Evolutionary conservation across 2,113 vertebrate species (phyloP), one percentile per base, ranked within the genome.

Genomic region (Periophthalmodon schlosseri): DNA sequence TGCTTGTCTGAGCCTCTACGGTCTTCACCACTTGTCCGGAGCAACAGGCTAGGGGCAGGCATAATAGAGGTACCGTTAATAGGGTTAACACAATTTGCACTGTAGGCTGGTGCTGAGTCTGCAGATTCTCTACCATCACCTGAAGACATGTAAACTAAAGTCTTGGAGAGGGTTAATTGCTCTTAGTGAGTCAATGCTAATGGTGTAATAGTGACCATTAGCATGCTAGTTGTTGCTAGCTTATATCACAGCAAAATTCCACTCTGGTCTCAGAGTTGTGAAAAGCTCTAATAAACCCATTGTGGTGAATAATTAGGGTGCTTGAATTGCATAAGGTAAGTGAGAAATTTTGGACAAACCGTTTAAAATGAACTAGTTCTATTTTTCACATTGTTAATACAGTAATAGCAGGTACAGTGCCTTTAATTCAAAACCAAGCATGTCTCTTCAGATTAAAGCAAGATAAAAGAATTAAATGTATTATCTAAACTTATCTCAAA

Each of bases 1-100:
- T 94, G 84, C 90, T 96, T 57, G 87, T 93, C 66, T 96, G 96
- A 74, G 94, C 94, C 81, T 99, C 98, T 0, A 96, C 94, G 0
- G 93, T 93, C 89, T 99, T 99, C 78, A 95, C 95, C 0, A 96
- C 93, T 76, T 97, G 94, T 68, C 96, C 96, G 8, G 95, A 92
- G 75, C 98, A 99, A 86, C 98, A 99, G 6, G 95, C 98, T 99
- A 86, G 56, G 85, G 79, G 77, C 69, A 88, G 10, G 79, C 18
- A 24, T 7, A 21, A 66, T 28, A 15, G 20, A 34, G 4, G 21
- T 24, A 21, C 28, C 66, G 28, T 68, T 49, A 49, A 11, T 20
- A 20, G 9, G 18, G 61, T 33, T 14, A 58, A 24, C 11, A 14
- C 13, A 24, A 58, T 58, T 58, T 5, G 13, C 54, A 4, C 58